phyloP scores from a whole-genome alignment of 2,888 invertebrate species.

The Ellobium chinense region DNA sequence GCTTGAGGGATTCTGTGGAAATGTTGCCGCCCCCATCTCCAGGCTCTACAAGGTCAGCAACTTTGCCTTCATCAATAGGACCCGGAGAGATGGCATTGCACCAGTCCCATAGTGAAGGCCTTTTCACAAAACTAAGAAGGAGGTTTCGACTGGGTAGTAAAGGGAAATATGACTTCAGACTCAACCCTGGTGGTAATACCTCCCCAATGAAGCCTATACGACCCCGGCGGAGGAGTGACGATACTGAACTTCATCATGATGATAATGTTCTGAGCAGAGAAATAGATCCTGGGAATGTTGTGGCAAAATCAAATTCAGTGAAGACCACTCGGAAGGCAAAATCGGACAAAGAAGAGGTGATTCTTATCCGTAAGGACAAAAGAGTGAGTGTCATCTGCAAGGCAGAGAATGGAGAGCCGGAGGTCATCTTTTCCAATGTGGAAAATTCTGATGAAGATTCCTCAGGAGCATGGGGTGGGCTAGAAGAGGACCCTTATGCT shows the following conservation, averaged over 20 bases:
- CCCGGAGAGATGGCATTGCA: conserved; percentile 33
- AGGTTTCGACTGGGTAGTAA: conserved; percentile 55
- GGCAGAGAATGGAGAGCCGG: conserved; percentile 47
- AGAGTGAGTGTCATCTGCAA: conserved; percentile 50
- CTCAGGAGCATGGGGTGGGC: not conserved
- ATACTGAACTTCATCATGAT: conserved; percentile 6
- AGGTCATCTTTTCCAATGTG: conserved; percentile 45
- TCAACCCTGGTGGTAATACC: no score
- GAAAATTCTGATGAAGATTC: conserved; percentile 50
- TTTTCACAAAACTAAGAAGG: conserved; percentile 55
- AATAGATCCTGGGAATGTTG: conserved; percentile 23
- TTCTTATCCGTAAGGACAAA: conserved; percentile 51
- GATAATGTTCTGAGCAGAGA: conserved; percentile 18
- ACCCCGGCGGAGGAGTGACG: conserved; percentile 37
- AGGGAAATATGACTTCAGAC: conserved; percentile 53
- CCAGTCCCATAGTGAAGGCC: conserved; percentile 48
- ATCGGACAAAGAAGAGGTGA: conserved; percentile 54
- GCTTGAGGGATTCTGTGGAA: not conserved
- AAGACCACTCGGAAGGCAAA: conserved; percentile 45
- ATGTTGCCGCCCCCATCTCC: conserved; percentile 4
- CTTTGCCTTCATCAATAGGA: conserved; percentile 49
- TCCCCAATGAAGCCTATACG: conserved; percentile 12
- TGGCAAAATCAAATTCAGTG: conserved; percentile 38
- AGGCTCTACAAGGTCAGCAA: conserved; percentile 35
- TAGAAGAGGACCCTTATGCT: conserved; percentile 45